phyloP scores from a whole-genome alignment of 2,113 vertebrate species.

The Gavialis gangeticus region DNA sequence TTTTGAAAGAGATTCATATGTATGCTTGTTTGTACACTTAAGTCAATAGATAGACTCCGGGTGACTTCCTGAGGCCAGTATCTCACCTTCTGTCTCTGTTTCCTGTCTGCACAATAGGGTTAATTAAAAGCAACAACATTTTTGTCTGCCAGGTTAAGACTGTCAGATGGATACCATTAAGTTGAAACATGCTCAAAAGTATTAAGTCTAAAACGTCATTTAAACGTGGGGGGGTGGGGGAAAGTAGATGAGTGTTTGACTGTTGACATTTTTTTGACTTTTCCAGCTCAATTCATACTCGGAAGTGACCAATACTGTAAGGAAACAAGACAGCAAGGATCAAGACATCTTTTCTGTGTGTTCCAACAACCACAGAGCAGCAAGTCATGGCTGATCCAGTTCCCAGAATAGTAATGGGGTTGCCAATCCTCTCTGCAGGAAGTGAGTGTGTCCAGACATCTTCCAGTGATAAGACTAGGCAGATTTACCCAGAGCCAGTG shows the following conservation, averaged over 20 bases:
- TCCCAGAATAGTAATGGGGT: neutral
- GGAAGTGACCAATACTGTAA: constrained; percentile 7
- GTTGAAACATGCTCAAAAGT: neutral
- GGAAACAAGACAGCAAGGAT: neutral
- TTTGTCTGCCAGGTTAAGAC: constrained; percentile 36
- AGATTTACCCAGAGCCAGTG: neutral
- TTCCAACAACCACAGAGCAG: neutral
- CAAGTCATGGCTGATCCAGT: neutral
- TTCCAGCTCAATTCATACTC: neutral
- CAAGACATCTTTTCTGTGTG: neutral
- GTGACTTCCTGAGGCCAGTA: neutral
- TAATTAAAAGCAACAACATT: neutral
- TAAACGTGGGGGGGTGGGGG: neutral
- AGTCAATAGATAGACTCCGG: neutral
- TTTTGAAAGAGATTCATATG: too few relatives aligned
- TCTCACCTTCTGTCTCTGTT: neutral
- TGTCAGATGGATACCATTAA: neutral
- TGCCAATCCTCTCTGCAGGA: neutral
- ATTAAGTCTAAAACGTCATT: constrained; percentile 24
- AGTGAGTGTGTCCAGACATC: neutral
- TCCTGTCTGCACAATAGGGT: neutral
- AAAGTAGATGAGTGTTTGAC: constrained; percentile 42
- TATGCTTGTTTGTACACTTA: too few relatives aligned
- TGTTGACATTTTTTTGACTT: constrained; percentile 30
- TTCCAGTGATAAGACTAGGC: neutral